Evolutionary conservation across 2,113 vertebrate species (phyloP).

Genomic region (Gobiocypris rarus): DNA sequence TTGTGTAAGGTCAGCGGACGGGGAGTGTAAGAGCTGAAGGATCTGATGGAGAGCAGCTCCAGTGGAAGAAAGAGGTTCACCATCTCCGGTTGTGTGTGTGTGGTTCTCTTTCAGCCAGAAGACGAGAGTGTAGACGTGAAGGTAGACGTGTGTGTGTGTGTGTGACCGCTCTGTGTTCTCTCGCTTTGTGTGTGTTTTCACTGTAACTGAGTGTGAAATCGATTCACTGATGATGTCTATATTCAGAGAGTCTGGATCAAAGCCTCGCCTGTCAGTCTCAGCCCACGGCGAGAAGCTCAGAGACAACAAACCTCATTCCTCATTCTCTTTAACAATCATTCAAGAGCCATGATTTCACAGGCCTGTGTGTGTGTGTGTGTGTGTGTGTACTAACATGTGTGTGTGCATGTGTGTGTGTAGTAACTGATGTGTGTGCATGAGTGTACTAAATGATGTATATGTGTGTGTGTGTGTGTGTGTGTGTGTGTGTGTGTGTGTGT

Average conservation of each 20-base stretch:
- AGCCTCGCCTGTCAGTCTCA: conserved; percentile 25
- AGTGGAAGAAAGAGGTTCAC: neutral
- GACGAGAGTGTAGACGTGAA: conserved; percentile 69
- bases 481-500: neutral
- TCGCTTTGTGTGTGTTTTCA: conserved; percentile 6
- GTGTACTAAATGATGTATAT: too few relatives aligned
- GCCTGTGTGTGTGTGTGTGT: too few relatives aligned
- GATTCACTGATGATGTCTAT: conserved; percentile 37
- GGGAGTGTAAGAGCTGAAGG: too few relatives aligned
- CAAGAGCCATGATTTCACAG: neutral
- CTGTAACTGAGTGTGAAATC: conserved; percentile 36
- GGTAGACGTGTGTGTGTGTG: conserved; percentile 62
- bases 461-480: too few relatives aligned
- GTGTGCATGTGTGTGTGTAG: neutral
- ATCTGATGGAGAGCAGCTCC: neutral
- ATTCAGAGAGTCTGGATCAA: conserved; percentile 36
- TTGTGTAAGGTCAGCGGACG: too few relatives aligned
- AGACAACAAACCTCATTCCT: neutral
- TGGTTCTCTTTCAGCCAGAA: conserved; percentile 64
- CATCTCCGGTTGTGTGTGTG: neutral
- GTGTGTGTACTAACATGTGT: neutral
- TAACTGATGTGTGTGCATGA: too few relatives aligned
- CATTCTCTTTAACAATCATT: neutral
- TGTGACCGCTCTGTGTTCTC: neutral
- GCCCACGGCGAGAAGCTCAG: conserved; percentile 3